These are phyloP conservation scores for Boulengeromyrus knoepffleri DNA, from an alignment of 2,113 vertebrate genomes.

Conservation along the genomic window DNA sequence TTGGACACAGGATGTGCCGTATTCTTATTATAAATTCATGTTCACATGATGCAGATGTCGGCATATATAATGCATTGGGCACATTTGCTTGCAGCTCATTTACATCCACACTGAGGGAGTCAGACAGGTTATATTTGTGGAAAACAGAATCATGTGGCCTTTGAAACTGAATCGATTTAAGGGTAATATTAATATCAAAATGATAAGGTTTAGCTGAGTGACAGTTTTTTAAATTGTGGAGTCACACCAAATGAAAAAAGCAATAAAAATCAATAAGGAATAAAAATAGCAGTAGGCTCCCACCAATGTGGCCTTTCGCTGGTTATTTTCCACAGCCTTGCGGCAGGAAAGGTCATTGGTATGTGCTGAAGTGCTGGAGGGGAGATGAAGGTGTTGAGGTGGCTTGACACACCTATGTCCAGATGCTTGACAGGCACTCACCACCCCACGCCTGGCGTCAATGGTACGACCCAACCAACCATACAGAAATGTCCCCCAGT, in stretches of 20 bases:
- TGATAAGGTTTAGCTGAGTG: background rate
- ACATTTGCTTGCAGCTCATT: background rate
- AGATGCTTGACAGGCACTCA: background rate
- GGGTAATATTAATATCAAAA: background rate
- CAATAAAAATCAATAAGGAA: slow-evolving; percentile 35
- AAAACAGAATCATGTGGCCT: background rate
- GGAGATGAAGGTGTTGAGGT: background rate
- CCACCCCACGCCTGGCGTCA: background rate
- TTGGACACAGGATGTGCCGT: background rate
- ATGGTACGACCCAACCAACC: background rate
- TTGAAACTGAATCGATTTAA: background rate
- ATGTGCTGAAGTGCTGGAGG: slow-evolving; percentile 27
- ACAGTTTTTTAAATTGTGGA: slow-evolving; percentile 6
- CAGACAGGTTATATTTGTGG: background rate
- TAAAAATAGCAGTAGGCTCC: slow-evolving; percentile 29
- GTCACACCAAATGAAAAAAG: slow-evolving; percentile 18
- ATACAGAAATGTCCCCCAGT: background rate
- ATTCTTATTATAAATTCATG: background rate
- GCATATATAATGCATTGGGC: background rate
- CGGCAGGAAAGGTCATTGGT: slow-evolving; percentile 45
- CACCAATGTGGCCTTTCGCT: slow-evolving; percentile 35
- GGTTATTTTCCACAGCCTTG: slow-evolving; percentile 27
- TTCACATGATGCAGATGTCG: background rate
- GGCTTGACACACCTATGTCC: background rate
- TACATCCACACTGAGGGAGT: background rate